Percentiles rank a stretch among this genome's conserved stretches.
These are phyloP conservation scores for Brachymystax lenok DNA, from an alignment of 2,797 vertebrate genomes.

Conservation along the genomic window DNA sequence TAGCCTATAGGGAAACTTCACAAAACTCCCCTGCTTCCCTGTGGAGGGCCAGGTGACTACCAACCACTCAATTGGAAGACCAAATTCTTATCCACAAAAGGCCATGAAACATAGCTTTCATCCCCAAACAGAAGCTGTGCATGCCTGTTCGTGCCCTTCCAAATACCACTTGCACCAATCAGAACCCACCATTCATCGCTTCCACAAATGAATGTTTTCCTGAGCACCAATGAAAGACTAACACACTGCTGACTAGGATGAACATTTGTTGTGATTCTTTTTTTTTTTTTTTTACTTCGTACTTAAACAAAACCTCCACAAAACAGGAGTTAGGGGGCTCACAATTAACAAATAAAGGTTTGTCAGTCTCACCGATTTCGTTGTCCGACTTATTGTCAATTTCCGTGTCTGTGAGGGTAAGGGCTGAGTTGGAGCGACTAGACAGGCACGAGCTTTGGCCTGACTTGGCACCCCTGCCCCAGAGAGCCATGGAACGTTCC, in stretches of 20 bases:
- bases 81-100: conserved; percentile 54
- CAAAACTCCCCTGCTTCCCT: conserved; percentile 65
- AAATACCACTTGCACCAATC: conserved; percentile 38
- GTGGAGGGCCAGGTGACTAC: conserved; percentile 76
- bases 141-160: conserved; percentile 10
- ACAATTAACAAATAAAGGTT: conserved; percentile 16
- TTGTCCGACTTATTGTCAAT: conserved; percentile 98
- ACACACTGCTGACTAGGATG: conserved; percentile 42
- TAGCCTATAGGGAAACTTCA: conserved; percentile 77
- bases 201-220: conserved; percentile 45
- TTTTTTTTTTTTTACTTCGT: neutral
- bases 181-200: conserved; percentile 15
- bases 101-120: conserved; percentile 63
- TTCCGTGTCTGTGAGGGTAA: conserved; percentile 97
- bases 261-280: conserved; percentile 12
- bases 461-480: conserved; percentile 92
- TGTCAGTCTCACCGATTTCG: conserved; percentile 88
- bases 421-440: conserved; percentile 95
- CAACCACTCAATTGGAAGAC: conserved; percentile 62
- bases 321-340: neutral
- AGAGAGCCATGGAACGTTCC: conserved; percentile 93
- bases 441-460: conserved; percentile 93
- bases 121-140: conserved; percentile 64
- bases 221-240: conserved; percentile 18
- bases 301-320: neutral